Evolutionary conservation across 2,888 invertebrate species (phyloP).

Genomic region (Gymnoscelis rufifasciata): DNA sequence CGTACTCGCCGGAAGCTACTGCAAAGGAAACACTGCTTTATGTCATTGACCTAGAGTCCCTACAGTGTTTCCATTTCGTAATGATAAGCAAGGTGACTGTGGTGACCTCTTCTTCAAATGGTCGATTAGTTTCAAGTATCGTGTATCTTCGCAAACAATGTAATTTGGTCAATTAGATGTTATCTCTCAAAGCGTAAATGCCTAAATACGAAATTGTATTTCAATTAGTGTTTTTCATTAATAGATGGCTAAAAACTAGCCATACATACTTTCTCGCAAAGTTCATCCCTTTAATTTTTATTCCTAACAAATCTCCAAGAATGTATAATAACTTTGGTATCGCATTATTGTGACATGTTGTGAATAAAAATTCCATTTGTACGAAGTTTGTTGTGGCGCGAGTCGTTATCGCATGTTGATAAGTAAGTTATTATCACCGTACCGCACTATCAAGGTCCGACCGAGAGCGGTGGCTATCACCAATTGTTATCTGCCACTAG

Average conservation of each 20-base stretch:
- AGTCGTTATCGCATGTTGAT: constrained; percentile 47
- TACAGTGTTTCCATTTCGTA: constrained; percentile 20
- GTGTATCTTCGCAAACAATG: constrained; percentile 17
- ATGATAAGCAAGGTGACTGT: constrained; percentile 41
- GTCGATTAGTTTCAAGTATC: constrained; percentile 35
- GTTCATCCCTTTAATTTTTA: not conserved
- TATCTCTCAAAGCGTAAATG: too few relatives aligned
- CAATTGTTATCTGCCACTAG: constrained; percentile 30
- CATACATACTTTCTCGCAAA: too few relatives aligned
- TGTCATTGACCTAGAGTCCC: constrained; percentile 25
- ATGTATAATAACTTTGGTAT: not conserved
- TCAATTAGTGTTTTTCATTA: too few relatives aligned
- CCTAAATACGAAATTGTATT: too few relatives aligned
- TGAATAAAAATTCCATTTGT: constrained; percentile 26
- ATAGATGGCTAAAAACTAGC: too few relatives aligned
- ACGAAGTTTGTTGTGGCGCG: constrained; percentile 42
- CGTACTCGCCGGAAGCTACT: constrained; percentile 29
- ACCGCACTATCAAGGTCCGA: constrained; percentile 49
- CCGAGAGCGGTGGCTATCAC: constrained; percentile 34
- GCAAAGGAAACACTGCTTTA: constrained; percentile 36
- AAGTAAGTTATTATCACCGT: constrained; percentile 44
- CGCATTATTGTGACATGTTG: constrained; percentile 6
- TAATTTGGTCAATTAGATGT: too few relatives aligned
- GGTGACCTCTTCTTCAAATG: constrained; percentile 37
- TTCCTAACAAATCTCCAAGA: not conserved